phyloP scores from a whole-genome alignment of 2,888 invertebrate species.

The Pherbina coryleti region DNA sequence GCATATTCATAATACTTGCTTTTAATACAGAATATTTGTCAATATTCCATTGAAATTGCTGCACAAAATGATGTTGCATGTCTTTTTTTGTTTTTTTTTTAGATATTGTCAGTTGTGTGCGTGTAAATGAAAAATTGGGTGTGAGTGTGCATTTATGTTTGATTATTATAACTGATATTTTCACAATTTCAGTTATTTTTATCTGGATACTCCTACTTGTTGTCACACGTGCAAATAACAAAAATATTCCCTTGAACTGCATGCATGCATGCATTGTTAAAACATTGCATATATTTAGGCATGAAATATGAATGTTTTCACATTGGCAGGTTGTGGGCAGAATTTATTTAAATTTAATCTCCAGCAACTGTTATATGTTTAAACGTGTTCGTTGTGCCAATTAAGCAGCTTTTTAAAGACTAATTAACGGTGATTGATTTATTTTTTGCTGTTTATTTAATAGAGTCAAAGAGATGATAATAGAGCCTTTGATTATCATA shows the following conservation, averaged over 20 bases:
- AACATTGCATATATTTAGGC: constrained; percentile 1
- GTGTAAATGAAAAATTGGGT: neutral
- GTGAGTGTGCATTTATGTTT: neutral
- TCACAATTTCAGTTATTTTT: neutral
- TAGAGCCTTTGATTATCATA: no score
- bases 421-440: no score
- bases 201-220: no score
- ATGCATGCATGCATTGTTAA: neutral
- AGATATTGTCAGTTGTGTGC: neutral
- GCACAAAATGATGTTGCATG: neutral
- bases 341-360: neutral
- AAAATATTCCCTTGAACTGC: no score
- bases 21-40: constrained; percentile 24
- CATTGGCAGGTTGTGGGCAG: neutral
- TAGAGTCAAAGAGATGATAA: no score
- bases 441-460: no score
- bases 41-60: constrained; percentile 8
- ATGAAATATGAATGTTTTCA: neutral
- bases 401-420: neutral
- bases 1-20: constrained; percentile 20
- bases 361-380: neutral
- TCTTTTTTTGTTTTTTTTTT: neutral
- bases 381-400: neutral
- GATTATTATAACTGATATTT: constrained; percentile 5
- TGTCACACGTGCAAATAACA: no score